phyloP scores from a whole-genome alignment of 30 jellyfish, hydroid and myxozoan genomes.

The Cassiopea xamachana region DNA sequence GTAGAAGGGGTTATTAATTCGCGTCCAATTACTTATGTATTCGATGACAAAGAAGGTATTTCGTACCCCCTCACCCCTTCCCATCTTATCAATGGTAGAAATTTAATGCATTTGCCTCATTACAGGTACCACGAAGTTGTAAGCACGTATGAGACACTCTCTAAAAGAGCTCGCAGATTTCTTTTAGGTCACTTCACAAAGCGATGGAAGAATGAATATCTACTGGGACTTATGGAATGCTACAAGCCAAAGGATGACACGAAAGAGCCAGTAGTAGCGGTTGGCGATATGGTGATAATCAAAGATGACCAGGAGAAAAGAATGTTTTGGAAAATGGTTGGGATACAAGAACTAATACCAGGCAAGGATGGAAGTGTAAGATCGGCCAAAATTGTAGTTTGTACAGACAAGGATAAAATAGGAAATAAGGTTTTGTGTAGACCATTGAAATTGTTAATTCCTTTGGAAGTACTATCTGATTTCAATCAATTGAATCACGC shows the following conservation, averaged over 20 bases:
- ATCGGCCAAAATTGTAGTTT: slow-evolving; percentile 43
- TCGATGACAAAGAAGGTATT: too few relatives aligned
- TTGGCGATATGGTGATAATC: not conserved
- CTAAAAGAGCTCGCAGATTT: too few relatives aligned
- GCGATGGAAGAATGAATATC: too few relatives aligned
- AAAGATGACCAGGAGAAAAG: slow-evolving; percentile 55
- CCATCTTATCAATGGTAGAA: too few relatives aligned
- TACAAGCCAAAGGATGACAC: slow-evolving; percentile 46
- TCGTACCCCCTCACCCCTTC: too few relatives aligned
- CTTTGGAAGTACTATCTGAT: slow-evolving; percentile 28
- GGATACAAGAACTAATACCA: too few relatives aligned
- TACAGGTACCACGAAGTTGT: too few relatives aligned
- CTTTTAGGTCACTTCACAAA: too few relatives aligned
- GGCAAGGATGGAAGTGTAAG: slow-evolving; percentile 43
- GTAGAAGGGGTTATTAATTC: not conserved
- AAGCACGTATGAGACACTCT: too few relatives aligned
- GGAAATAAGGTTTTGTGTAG: slow-evolving; percentile 63
- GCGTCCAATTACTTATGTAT: too few relatives aligned
- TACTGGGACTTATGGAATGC: slow-evolving; percentile 54
- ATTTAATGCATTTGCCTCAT: too few relatives aligned
- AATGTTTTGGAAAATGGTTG: slow-evolving; percentile 29
- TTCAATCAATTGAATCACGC: not conserved
- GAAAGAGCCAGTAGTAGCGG: slow-evolving; percentile 57
- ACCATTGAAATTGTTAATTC: not conserved
- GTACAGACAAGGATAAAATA: slow-evolving; percentile 42